Conservation (phyloP, 1,140 invertebrate species). For the Trichogramma pretiosum region DNA sequence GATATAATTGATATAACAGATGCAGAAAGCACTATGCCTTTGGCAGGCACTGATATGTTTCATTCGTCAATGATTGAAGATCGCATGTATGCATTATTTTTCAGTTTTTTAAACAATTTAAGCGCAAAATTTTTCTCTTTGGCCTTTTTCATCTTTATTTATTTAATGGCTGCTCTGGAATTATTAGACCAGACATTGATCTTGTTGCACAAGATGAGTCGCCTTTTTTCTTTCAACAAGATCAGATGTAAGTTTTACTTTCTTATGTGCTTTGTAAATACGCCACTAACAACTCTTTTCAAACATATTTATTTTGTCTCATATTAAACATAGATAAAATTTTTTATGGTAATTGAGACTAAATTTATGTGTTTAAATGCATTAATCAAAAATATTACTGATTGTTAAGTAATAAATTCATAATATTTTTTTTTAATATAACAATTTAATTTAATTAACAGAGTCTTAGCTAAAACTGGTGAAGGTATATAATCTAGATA, state of each 20-base stretch:
- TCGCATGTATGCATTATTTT: slow-evolving; percentile 42
- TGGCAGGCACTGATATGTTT: slow-evolving; percentile 24
- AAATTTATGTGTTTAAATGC: too few relatives aligned
- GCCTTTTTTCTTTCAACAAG: slow-evolving; percentile 25
- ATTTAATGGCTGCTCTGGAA: slow-evolving; percentile 30
- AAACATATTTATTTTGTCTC: too few relatives aligned
- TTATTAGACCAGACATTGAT: slow-evolving; percentile 36
- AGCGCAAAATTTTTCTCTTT: slow-evolving; percentile 23
- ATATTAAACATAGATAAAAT: too few relatives aligned
- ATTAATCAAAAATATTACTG: too few relatives aligned
- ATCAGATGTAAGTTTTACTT: slow-evolving; percentile 35
- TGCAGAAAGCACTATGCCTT: slow-evolving; percentile 24
- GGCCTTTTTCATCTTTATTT: slow-evolving; percentile 25
- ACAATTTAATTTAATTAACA: too few relatives aligned
- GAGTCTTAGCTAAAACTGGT: too few relatives aligned
- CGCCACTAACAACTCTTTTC: not conserved
- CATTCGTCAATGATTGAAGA: slow-evolving; percentile 34
- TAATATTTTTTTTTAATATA: too few relatives aligned
- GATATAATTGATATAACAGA: slow-evolving; percentile 16
- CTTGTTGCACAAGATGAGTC: slow-evolving; percentile 34
- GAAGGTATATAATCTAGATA: too few relatives aligned
- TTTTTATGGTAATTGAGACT: too few relatives aligned
- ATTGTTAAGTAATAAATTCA: too few relatives aligned
- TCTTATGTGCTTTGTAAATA: slow-evolving; percentile 7
- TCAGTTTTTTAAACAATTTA: slow-evolving; percentile 25